A percentile compares a stretch with the other conserved stretches of the same genome.
phyloP scores from a whole-genome alignment of 2,113 vertebrate species.

The Monarcha castaneiventris region DNA sequence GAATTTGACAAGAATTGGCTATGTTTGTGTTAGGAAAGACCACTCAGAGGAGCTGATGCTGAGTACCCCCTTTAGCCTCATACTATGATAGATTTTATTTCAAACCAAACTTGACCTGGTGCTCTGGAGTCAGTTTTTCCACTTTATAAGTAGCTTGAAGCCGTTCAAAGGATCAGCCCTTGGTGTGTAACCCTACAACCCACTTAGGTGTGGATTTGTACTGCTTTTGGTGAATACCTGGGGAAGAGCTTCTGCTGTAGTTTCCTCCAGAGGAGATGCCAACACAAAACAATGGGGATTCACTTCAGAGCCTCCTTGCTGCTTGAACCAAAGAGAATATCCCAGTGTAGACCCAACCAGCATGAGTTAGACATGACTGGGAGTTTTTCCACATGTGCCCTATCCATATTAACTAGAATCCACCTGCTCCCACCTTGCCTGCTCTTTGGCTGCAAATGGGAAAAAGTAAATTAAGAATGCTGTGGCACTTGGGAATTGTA shows the following conservation, averaged over 20 bases:
- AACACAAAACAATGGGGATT: neutral
- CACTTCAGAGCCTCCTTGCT: neutral
- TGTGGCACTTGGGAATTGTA: neutral
- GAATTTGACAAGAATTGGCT: neutral
- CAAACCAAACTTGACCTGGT: neutral
- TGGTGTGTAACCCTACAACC: neutral
- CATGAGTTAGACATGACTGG: fast-evolving
- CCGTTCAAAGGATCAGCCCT: neutral
- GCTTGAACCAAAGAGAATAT: neutral
- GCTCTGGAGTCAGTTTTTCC: neutral
- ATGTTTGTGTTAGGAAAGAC: neutral
- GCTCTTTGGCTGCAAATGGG: neutral
- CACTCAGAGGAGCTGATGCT: neutral
- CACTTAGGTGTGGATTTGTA: neutral
- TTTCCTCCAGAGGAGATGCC: neutral
- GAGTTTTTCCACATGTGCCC: neutral
- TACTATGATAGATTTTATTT: neutral
- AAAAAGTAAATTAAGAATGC: neutral
- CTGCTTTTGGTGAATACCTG: neutral
- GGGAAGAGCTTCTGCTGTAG: neutral
- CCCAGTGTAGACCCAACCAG: too few species aligned
- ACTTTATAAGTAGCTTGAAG: neutral
- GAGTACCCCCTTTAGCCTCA: neutral
- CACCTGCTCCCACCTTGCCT: neutral
- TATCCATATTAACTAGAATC: neutral